Evolutionary conservation across 2,113 vertebrate genomes (phyloP).

Genomic region (Corythornis vintsioides): DNA sequence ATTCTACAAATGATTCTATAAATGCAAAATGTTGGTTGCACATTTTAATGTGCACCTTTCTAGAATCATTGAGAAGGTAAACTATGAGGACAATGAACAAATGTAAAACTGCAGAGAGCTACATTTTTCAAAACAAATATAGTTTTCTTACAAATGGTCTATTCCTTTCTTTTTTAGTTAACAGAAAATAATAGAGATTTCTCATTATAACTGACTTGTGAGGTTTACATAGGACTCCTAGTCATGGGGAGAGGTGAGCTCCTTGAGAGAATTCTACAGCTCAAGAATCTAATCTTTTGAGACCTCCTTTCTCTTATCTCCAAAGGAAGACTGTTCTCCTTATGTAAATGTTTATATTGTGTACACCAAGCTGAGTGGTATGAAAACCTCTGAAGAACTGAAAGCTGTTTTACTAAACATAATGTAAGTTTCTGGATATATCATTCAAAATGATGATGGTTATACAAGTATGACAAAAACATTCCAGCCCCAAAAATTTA

Average conservation of each 20-base stretch:
- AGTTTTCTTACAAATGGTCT: neutral
- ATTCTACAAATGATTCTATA: neutral
- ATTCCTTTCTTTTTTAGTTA: neutral
- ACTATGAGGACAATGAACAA: neutral
- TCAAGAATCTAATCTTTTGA: neutral
- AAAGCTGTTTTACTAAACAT: neutral
- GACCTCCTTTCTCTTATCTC: neutral
- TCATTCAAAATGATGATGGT: neutral
- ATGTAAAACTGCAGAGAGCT: neutral
- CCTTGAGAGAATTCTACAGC: neutral
- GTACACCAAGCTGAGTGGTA: neutral
- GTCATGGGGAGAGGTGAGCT: neutral
- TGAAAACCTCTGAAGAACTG: neutral
- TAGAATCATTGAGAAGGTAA: neutral
- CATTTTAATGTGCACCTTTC: neutral
- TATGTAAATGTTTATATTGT: neutral
- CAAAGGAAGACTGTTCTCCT: neutral
- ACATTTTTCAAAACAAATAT: neutral
- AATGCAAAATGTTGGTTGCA: neutral
- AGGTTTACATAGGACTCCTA: neutral
- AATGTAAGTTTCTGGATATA: neutral
- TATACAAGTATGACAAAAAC: neutral
- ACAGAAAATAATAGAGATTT: neutral
- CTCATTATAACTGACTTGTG: neutral
- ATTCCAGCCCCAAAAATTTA: neutral